Conservation (phyloP, 2,113 vertebrate genomes). For the Paramisgurnus dabryanus region DNA sequence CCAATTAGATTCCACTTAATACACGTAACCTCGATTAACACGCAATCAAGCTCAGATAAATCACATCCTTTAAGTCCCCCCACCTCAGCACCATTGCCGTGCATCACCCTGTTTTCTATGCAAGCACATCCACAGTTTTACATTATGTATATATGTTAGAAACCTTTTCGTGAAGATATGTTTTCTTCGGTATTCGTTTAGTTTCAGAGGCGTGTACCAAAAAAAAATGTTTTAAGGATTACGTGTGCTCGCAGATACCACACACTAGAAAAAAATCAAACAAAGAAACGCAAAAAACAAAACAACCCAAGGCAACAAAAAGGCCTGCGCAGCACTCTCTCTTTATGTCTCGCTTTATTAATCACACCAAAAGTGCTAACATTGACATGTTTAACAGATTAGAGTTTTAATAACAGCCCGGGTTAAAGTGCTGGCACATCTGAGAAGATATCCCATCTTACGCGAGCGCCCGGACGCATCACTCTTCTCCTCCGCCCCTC, state of each 20-base stretch:
- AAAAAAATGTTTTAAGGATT: conserved; percentile 1
- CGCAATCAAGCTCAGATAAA: conserved; percentile 87
- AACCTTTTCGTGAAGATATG: background rate
- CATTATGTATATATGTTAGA: conserved; percentile 36
- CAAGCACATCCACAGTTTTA: conserved; percentile 63
- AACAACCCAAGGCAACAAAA: conserved; percentile 67
- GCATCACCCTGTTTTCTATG: conserved; percentile 74
- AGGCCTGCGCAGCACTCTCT: conserved; percentile 78
- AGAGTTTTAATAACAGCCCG: conserved; percentile 81
- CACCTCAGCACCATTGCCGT: conserved; percentile 72
- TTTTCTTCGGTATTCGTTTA: background rate
- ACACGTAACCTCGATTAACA: conserved; percentile 87
- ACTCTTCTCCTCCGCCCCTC: background rate
- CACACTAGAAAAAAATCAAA: background rate
- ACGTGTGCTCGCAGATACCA: background rate
- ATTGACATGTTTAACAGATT: conserved; percentile 92
- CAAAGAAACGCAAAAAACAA: conserved; percentile 61
- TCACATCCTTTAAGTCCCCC: conserved; percentile 82
- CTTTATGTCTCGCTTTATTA: conserved; percentile 82
- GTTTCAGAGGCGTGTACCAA: background rate
- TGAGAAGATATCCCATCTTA: conserved; percentile 78
- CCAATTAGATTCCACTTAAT: conserved; percentile 88
- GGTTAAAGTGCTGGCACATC: conserved; percentile 80
- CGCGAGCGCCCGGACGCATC: conserved; percentile 55
- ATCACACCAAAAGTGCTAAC: conserved; percentile 91